Evolutionary conservation across 2,797 vertebrate species (phyloP).

Genomic region (Alca torda): DNA sequence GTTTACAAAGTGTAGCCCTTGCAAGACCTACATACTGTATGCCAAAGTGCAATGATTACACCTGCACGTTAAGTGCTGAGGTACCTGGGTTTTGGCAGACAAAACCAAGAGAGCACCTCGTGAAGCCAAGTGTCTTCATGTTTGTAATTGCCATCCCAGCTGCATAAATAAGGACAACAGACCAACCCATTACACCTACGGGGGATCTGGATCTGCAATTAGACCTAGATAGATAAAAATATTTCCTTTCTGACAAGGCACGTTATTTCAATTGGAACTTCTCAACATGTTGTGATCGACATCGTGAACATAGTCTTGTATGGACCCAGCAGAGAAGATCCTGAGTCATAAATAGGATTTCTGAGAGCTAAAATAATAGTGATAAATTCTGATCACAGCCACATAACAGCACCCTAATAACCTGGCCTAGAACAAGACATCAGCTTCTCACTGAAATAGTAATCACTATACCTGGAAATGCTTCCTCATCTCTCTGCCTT

Average conservation of each 20-base stretch:
- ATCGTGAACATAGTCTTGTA: background rate
- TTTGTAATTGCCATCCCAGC: background rate
- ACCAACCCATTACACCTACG: background rate
- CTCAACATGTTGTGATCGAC: background rate
- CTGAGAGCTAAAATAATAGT: background rate
- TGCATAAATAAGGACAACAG: background rate
- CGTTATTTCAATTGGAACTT: fast-evolving
- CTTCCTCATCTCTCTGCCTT: background rate
- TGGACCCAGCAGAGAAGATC: background rate
- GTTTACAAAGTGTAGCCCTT: background rate
- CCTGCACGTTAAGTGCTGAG: background rate
- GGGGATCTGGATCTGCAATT: background rate
- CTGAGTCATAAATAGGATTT: background rate
- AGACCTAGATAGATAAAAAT: background rate
- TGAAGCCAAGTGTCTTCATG: background rate
- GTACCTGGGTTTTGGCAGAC: background rate
- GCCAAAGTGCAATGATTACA: background rate
- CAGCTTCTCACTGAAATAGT: background rate
- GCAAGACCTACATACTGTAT: background rate
- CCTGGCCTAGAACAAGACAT: background rate
- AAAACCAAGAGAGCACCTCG: background rate
- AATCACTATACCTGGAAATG: background rate
- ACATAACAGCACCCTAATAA: background rate
- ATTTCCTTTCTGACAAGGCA: background rate
- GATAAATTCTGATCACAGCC: background rate